Evolutionary conservation across 2,797 vertebrate genomes (phyloP).

Genomic region (Tolypeutes matacus): DNA sequence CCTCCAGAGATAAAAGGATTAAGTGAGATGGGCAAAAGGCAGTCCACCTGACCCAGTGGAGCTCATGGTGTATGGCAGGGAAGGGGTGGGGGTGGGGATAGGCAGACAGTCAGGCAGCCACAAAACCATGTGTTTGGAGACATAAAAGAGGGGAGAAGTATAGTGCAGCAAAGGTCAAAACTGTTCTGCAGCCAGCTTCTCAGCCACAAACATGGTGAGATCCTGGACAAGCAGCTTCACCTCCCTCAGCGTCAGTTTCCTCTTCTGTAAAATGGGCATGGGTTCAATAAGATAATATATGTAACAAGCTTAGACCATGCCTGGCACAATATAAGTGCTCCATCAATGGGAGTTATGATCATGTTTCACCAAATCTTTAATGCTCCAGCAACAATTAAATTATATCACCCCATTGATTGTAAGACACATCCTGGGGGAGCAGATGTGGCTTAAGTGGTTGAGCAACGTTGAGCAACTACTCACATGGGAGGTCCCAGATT

Average conservation of each 20-base stretch:
- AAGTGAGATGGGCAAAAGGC: not conserved
- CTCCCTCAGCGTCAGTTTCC: not conserved
- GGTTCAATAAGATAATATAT: not conserved
- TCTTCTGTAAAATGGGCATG: not conserved
- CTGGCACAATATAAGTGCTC: not conserved
- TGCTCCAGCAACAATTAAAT: not conserved
- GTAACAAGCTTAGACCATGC: not conserved
- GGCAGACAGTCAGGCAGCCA: not conserved
- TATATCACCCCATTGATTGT: not conserved
- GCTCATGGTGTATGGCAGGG: not conserved
- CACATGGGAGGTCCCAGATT: too few relatives aligned
- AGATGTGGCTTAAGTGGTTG: too few relatives aligned
- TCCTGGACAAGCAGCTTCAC: not conserved
- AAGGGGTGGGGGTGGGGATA: too few relatives aligned
- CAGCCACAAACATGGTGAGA: not conserved
- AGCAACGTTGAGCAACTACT: too few relatives aligned
- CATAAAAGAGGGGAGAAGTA: too few relatives aligned
- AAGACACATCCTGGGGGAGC: not conserved
- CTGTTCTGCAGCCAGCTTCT: not conserved
- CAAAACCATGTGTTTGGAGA: not conserved
- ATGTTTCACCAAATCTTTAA: not conserved
- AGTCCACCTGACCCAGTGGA: not conserved
- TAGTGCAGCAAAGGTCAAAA: not conserved
- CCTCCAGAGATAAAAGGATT: not conserved
- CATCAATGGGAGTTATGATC: not conserved